phyloP scores from a whole-genome alignment of 2,797 vertebrate species.

The Hydrolagus colliei region DNA sequence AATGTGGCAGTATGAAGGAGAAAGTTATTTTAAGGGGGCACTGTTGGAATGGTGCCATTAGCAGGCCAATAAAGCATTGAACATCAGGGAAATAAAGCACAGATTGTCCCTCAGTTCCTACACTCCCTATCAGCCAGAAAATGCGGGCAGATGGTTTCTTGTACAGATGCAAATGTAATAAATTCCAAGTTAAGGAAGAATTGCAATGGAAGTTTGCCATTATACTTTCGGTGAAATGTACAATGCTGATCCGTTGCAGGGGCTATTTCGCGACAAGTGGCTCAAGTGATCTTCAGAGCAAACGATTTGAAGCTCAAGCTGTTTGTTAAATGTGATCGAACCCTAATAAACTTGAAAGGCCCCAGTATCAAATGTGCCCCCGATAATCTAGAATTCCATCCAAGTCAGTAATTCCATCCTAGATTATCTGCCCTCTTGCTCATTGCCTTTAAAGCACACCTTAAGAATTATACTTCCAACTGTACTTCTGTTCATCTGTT shows the following conservation, averaged over 20 bases:
- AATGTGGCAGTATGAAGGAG: conserved; percentile 26
- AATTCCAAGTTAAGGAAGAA: neutral
- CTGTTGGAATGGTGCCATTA: conserved; percentile 17
- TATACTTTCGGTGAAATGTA: neutral
- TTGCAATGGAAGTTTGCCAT: conserved; percentile 9
- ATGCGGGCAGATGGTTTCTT: neutral
- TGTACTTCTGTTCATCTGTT: too few species aligned
- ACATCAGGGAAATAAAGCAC: neutral
- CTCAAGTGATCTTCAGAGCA: neutral
- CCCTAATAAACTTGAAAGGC: neutral
- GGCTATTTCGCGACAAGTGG: too few species aligned
- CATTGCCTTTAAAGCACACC: too few species aligned
- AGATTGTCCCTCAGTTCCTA: neutral
- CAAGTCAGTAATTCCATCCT: too few species aligned
- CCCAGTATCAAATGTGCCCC: too few species aligned
- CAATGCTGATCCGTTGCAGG: neutral
- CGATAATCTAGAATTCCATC: too few species aligned
- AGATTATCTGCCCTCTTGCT: too few species aligned
- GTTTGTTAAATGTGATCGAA: neutral
- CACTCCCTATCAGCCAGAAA: conserved; percentile 5
- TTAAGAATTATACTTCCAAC: too few species aligned
- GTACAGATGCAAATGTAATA: neutral
- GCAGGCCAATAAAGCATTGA: neutral
- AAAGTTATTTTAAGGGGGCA: conserved; percentile 27
- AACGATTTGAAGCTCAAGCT: neutral